Conservation (phyloP, 2,797 vertebrate species). For the Gephyroberyx darwinii region DNA sequence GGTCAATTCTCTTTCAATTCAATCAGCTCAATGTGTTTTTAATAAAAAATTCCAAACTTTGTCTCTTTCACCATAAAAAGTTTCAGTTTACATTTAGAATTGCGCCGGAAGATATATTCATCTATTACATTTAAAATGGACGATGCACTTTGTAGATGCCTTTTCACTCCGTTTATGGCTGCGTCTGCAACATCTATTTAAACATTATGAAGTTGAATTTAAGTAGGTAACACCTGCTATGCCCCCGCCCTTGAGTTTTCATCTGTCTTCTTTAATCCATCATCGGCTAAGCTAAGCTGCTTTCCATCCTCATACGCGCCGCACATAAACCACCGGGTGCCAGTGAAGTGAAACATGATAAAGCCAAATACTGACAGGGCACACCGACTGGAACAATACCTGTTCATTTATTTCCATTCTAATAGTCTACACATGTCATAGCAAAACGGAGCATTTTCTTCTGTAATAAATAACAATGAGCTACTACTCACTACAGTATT, state of each 20-base stretch:
- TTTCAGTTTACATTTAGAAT: no score
- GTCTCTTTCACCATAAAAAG: no score
- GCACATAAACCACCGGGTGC: constrained; percentile 31
- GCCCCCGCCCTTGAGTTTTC: constrained; percentile 9
- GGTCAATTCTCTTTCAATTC: no score
- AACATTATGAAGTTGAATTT: constrained; percentile 24
- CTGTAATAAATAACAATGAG: constrained; percentile 33
- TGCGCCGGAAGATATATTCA: no score
- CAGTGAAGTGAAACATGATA: constrained; percentile 53
- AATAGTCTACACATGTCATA: constrained; percentile 46
- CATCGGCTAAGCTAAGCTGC: constrained; percentile 43
- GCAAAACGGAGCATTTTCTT: constrained; percentile 48
- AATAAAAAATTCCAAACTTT: no score
- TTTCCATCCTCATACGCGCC: constrained; percentile 31
- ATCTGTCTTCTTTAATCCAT: constrained; percentile 48
- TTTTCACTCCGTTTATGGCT: not conserved
- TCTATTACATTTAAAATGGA: no score
- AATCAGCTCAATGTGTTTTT: no score
- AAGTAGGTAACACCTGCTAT: constrained; percentile 45
- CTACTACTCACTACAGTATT: constrained; percentile 19
- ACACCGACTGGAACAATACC: constrained; percentile 32
- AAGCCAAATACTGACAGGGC: constrained; percentile 53
- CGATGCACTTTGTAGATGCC: no score
- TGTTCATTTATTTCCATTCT: constrained; percentile 47
- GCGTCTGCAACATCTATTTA: constrained; percentile 40